Evolutionary conservation across 2,113 vertebrate species (phyloP).

Genomic region (Todiramphus saurophagus): DNA sequence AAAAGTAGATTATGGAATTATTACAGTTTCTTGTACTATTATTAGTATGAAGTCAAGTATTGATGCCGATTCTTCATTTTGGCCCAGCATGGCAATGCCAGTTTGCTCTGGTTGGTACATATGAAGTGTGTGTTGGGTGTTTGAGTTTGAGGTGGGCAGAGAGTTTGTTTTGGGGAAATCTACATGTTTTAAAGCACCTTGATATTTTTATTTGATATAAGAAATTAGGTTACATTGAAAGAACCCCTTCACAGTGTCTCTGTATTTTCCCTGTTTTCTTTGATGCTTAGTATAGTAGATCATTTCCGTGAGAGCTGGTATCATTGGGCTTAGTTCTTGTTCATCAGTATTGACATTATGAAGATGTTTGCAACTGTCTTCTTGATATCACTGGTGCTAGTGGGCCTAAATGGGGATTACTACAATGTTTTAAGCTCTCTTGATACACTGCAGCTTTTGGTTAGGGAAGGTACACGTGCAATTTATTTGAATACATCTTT

Average conservation of each 20-base stretch:
- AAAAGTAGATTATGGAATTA: conserved; percentile 9
- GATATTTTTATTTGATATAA: background rate
- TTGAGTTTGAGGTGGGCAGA: background rate
- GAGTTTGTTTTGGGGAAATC: background rate
- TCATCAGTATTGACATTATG: background rate
- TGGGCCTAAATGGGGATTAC: background rate
- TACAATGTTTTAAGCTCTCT: background rate
- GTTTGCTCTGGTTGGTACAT: background rate
- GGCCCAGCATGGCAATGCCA: background rate
- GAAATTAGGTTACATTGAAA: background rate
- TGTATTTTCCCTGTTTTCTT: background rate
- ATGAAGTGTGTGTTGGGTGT: background rate
- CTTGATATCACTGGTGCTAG: background rate
- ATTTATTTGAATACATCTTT: background rate
- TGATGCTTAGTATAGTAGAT: background rate
- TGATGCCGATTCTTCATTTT: background rate
- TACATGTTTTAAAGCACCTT: background rate
- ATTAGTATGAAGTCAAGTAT: background rate
- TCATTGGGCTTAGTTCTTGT: background rate
- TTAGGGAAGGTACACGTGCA: background rate
- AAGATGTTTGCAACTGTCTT: background rate
- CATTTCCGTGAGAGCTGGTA: background rate
- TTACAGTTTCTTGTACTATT: background rate
- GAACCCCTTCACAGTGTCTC: background rate
- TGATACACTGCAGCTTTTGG: background rate